A percentile compares a stretch with the other conserved stretches of the same genome.
Evolutionary conservation across 2,888 invertebrate genomes (phyloP).

Genomic region (Rhopalosiphum nymphaeae): DNA sequence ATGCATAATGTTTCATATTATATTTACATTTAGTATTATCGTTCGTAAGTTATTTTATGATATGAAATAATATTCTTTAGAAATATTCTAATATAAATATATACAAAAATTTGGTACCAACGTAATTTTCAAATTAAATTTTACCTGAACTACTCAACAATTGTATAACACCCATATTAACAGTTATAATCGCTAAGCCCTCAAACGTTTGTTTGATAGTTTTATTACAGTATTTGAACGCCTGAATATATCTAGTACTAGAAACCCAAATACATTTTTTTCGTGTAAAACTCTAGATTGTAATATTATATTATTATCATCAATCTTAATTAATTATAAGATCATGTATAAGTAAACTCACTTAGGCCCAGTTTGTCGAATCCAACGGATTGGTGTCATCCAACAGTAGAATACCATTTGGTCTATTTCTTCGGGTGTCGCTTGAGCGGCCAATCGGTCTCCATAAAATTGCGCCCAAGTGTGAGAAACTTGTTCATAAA

Average conservation of each 20-base stretch:
- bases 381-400: slow-evolving; percentile 13
- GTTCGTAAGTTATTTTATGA: neutral
- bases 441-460: neutral
- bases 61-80: neutral
- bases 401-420: neutral
- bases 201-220: neutral
- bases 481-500: neutral
- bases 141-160: neutral
- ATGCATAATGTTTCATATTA: neutral
- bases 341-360: neutral
- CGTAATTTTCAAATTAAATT: neutral
- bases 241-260: neutral
- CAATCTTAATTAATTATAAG: neutral
- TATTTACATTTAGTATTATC: neutral
- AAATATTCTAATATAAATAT: no score
- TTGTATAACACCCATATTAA: neutral
- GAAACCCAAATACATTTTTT: neutral
- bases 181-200: neutral
- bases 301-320: neutral
- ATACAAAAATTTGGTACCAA: neutral
- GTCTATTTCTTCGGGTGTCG: neutral
- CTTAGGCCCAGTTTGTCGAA: slow-evolving; percentile 32
- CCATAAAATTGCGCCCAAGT: neutral
- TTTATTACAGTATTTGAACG: neutral
- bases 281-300: neutral